Base-by-base conservation (phyloP, 2,888 invertebrate genomes). In the Ennomos quercinarius region DNA sequence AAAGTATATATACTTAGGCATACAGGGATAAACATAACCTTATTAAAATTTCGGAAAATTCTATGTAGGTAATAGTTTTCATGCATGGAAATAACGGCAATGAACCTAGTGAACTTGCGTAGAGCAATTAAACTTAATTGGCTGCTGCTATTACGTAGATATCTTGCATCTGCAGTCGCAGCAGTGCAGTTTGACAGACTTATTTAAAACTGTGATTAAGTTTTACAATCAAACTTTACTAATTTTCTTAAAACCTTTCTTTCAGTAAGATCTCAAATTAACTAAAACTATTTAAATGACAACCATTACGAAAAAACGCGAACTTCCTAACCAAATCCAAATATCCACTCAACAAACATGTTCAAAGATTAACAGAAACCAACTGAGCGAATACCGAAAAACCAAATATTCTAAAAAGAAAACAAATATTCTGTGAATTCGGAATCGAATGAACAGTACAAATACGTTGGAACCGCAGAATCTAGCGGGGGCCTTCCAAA, bases 321-420 rank as follows among this genome's bases (percentile, higher is more conserved):
- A 58, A 47, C 55, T 57, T 53, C 44, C 56, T 63, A 67, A 71
- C 51, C 61, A 67, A 67, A 72, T 67, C 62, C 63, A 76, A 74
- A 78, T 79, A 83, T 83, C 71, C 67, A 51, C 63, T 67, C 61
- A 65, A 73, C 74, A 81, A 81, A 84, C 85, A 81, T 85, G 87
- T 83, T 70, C 71, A 55, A 70, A 80, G 87, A 83, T 88, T 84
- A 87, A 71, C 77, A 61, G 67, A 74, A 70, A 74, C 72, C 74
- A 71, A 63, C 67, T 63, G 70, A 73, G 59, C 68, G 75, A 78
- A 87, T 88, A 76, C 84, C 87, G 71, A 86, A 87, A 91, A 90
- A 91, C 91, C 89, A 78, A 81, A 77, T 85, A 90, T 91, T 85
- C 86, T 66, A n/a, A n/a, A n/a, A n/a, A 87, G 87, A 91, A 90